A percentile compares a stretch with the other conserved stretches of the same genome.
phyloP scores from a whole-genome alignment of 2,888 invertebrate species.

The Meteorus cinctellus region DNA sequence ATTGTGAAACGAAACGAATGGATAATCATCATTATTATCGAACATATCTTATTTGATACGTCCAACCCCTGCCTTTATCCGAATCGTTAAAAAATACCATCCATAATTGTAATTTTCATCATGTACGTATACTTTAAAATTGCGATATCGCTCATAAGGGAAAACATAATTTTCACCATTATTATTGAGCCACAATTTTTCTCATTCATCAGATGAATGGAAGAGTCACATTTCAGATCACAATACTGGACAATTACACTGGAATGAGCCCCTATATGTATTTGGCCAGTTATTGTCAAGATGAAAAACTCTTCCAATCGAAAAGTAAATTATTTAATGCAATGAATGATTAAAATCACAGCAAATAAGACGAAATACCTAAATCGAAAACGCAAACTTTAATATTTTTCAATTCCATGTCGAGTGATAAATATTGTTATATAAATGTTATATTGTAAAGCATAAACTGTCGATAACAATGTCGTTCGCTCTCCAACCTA shows the following conservation, averaged over 20 bases:
- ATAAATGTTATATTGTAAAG: not conserved
- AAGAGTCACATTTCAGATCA: not conserved
- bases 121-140: not conserved
- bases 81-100: not conserved
- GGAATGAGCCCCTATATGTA: not conserved
- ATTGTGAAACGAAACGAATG: not conserved
- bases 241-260: not conserved
- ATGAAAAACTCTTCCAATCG: not conserved
- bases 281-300: not conserved
- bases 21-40: not conserved
- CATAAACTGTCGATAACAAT: not conserved
- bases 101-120: conserved; percentile 1
- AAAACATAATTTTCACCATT: no score
- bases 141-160: no score
- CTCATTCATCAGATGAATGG: no score
- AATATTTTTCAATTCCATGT: not conserved
- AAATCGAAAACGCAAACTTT: not conserved
- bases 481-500: not conserved
- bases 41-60: conserved; percentile 16
- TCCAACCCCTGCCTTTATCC: not conserved
- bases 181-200: not conserved
- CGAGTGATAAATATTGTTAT: not conserved
- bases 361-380: not conserved
- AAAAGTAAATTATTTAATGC: not conserved
- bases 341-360: not conserved